Percentiles rank a stretch among this genome's conserved stretches.
phyloP scores from a whole-genome alignment of 2,113 vertebrate genomes.

The Pelodiscus sinensis region DNA sequence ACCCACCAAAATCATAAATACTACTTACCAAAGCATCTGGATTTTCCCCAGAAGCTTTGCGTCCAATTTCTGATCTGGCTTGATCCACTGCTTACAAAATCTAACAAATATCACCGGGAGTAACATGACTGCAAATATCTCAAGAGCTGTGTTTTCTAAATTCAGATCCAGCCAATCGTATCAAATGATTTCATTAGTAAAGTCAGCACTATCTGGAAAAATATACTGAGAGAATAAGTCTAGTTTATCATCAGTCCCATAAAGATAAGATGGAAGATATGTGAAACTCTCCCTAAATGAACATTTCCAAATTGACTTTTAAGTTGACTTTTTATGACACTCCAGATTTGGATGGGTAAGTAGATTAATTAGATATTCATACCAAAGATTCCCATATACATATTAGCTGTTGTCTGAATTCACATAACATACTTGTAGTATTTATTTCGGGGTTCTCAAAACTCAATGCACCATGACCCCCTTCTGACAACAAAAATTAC shows the following conservation, averaged over 20 bases:
- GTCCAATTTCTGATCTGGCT: neutral
- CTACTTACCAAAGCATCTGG: neutral
- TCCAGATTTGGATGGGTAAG: neutral
- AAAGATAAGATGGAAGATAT: neutral
- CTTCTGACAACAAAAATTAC: too few species aligned
- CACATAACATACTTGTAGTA: neutral
- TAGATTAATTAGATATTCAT: neutral
- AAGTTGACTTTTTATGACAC: neutral
- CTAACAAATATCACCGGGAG: neutral
- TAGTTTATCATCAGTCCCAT: neutral
- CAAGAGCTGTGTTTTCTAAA: neutral
- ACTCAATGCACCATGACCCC: too few species aligned
- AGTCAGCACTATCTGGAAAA: neutral
- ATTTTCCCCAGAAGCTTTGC: neutral
- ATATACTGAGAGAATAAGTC: neutral
- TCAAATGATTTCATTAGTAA: neutral
- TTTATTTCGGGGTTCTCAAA: neutral
- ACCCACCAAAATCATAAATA: neutral
- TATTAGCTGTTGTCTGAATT: neutral
- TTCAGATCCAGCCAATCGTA: neutral
- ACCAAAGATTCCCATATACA: neutral
- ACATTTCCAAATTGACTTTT: neutral
- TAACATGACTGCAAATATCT: neutral
- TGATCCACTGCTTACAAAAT: neutral
- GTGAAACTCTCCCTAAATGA: neutral